A percentile compares a stretch with the other conserved stretches of the same genome.
Evolutionary conservation across 2,888 invertebrate species (phyloP).

Genomic region (Drosophila nr. medialis): DNA sequence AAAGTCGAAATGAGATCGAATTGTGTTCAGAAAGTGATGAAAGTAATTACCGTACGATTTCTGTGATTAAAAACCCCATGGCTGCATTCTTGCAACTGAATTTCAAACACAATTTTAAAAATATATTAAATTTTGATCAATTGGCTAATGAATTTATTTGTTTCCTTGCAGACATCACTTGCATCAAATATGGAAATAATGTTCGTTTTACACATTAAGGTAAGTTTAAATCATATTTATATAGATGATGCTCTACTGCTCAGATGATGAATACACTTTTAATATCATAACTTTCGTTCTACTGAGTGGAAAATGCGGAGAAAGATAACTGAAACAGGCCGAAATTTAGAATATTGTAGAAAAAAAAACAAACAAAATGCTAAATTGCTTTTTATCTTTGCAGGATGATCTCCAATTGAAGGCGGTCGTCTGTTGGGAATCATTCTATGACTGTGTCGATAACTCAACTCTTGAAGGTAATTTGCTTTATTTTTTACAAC

Average conservation of each 20-base stretch:
- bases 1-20: too few species aligned
- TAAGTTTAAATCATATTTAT: slow-evolving; percentile 3
- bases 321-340: slow-evolving; percentile 48
- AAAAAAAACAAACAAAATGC: neutral
- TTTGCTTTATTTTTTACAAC: neutral
- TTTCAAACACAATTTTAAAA: neutral
- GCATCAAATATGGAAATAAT: neutral
- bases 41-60: slow-evolving; percentile 70
- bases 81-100: slow-evolving; percentile 74
- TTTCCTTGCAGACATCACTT: slow-evolving; percentile 28
- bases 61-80: slow-evolving; percentile 65
- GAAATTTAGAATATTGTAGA: neutral
- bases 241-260: neutral
- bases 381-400: neutral
- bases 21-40: slow-evolving; percentile 46
- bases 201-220: neutral
- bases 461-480: neutral
- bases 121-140: neutral
- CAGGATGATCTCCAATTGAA: neutral
- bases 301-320: slow-evolving; percentile 73
- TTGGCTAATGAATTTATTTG: slow-evolving; percentile 8
- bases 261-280: slow-evolving; percentile 64
- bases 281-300: slow-evolving; percentile 74
- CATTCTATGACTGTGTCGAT: neutral
- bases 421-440: neutral